Evolutionary conservation across 2,113 vertebrate species (phyloP), one percentile per base, ranked within the genome.

Genomic region (Pachycephala philippinensis): DNA sequence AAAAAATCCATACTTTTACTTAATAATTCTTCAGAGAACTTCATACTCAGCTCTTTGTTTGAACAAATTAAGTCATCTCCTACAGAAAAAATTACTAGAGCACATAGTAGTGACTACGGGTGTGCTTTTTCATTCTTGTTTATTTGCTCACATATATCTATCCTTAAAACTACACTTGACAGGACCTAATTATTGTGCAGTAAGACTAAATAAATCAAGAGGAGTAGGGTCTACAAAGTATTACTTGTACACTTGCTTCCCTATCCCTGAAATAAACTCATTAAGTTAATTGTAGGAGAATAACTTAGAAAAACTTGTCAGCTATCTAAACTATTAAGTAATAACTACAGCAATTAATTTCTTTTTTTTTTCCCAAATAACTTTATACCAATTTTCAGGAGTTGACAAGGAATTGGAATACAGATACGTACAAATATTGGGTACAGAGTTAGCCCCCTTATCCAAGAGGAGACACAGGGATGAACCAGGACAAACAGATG

Each of bases 341-440:
- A 40, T 19, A 31, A 57, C 7, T 8, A 13, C 1, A 3, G 13
- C 1, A 8, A 88, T 30, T 1, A 35, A 42, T 54, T 26, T 39
- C 0, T 39, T 53, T 76, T 42, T 79, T 42, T 40, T 37, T 37
- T n/a, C 1, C 22, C 50, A 50, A 64, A 37, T 18, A 74, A 33
- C 6, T 50, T 83, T 8, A 59, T 6, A 52, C 1, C 2, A 39
- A 7, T 61, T 82, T 78, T 49, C 6, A 82, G 60, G 33, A 59
- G 6, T 40, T 65, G 27, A 47, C 6, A 77, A 39, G 4, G 21
- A 47, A 57, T 9, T 60, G 13, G 3, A 81, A 65, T 19, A 65
- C 0, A 45, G 8, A 42, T 47, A 52, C 1, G 35, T 18, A 39
- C 11, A 47, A 37, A 42, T 27, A 66, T 0, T 52, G 33, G 13